Conservation (phyloP, 2,888 invertebrate species). For the Clitarchus hookeri region DNA sequence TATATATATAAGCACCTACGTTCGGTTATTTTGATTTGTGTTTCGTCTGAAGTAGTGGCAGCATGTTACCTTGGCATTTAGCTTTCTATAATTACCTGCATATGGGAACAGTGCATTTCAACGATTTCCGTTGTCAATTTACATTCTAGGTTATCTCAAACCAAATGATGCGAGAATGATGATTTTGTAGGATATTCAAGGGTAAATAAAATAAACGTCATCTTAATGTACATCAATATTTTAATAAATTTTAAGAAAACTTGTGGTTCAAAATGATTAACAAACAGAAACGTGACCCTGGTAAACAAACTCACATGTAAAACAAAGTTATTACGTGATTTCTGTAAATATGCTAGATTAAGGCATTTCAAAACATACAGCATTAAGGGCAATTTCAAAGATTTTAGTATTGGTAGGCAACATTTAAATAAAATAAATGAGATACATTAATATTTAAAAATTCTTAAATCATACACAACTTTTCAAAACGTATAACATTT, state of each 20-base stretch:
- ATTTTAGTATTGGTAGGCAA: not conserved
- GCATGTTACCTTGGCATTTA: no score
- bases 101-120: no score
- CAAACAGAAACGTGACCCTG: constrained; percentile 33
- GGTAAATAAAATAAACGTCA: not conserved
- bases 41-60: no score
- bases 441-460: not conserved
- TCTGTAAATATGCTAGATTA: not conserved
- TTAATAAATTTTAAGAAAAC: constrained; percentile 44
- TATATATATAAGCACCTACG: no score
- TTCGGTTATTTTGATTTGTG: no score
- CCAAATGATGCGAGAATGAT: no score
- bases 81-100: no score
- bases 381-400: not conserved
- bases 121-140: no score
- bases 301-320: not conserved
- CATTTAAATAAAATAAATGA: not conserved
- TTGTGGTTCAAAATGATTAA: constrained; percentile 37
- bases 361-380: not conserved
- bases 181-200: no score
- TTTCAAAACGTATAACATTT: not conserved
- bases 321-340: not conserved
- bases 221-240: constrained; percentile 42
- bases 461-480: not conserved
- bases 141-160: no score